These are phyloP conservation scores for Eubucco bourcierii DNA, from an alignment of 2,113 vertebrate genomes.

Conservation along the genomic window DNA sequence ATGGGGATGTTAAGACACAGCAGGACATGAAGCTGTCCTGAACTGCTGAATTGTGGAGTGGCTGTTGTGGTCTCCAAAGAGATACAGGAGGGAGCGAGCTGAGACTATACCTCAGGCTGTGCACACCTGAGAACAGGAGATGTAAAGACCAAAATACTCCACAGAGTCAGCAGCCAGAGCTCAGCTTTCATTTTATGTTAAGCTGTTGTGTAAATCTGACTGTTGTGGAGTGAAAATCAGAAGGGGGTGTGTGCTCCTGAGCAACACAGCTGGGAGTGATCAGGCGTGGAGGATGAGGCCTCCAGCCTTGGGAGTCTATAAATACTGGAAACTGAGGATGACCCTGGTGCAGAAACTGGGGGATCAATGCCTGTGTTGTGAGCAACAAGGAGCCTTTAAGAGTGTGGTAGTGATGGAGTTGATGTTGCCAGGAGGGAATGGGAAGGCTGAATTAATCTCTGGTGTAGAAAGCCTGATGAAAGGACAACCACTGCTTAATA, in stretches of 20 bases:
- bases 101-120: background rate
- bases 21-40: background rate
- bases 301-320: background rate
- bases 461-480: background rate
- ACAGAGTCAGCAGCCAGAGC: background rate
- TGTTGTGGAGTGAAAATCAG: background rate
- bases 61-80: accelerated
- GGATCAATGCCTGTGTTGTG: background rate
- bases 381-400: background rate
- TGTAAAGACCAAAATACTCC: background rate
- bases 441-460: background rate
- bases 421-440: background rate
- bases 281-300: background rate
- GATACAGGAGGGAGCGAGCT: background rate
- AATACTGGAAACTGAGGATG: background rate
- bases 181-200: background rate
- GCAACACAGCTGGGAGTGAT: accelerated
- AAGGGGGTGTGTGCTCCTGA: background rate
- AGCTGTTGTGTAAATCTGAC: background rate
- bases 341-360: background rate
- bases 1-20: background rate
- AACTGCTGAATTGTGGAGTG: background rate
- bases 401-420: background rate
- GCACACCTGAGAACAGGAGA: background rate
- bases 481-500: background rate